Conservation (phyloP, 2,797 vertebrate genomes). For the Lindbergichthys nudifrons region DNA sequence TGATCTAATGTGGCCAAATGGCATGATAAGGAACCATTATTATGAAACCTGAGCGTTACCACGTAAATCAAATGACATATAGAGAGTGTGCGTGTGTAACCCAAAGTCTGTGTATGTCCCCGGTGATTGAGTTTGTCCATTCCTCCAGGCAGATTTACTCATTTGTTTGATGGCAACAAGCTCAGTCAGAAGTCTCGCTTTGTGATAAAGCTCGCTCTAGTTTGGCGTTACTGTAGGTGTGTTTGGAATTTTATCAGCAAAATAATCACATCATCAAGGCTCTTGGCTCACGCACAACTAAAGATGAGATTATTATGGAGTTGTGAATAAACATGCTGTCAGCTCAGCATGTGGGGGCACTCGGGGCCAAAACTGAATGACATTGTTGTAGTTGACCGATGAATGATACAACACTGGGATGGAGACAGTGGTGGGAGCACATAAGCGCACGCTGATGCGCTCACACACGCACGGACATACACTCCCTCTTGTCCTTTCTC, state of each 20-base stretch:
- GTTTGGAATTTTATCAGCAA: constrained; percentile 12
- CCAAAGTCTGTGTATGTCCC: neutral
- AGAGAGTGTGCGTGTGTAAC: neutral
- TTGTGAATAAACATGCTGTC: constrained; percentile 10
- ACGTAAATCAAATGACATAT: constrained; percentile 1
- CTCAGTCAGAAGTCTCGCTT: constrained; percentile 12
- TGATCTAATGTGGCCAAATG: neutral
- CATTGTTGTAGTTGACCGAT: constrained; percentile 28
- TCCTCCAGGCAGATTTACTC: neutral
- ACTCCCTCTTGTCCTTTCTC: too few relatives aligned
- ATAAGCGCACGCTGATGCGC: too few relatives aligned
- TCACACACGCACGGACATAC: too few relatives aligned
- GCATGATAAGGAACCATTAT: neutral
- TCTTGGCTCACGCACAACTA: neutral
- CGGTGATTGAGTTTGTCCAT: neutral
- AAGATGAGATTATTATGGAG: constrained; percentile 31
- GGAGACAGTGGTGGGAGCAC: neutral
- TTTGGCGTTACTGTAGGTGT: neutral
- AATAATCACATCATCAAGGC: neutral
- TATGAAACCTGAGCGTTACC: neutral
- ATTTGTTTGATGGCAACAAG: neutral
- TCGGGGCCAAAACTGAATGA: constrained; percentile 21
- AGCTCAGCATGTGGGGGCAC: neutral
- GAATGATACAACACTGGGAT: constrained; percentile 21
- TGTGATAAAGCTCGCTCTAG: neutral